Evolutionary conservation across 2,797 vertebrate genomes (phyloP), one percentile per base, ranked within the genome.

Genomic region (Micrastur ruficollis): DNA sequence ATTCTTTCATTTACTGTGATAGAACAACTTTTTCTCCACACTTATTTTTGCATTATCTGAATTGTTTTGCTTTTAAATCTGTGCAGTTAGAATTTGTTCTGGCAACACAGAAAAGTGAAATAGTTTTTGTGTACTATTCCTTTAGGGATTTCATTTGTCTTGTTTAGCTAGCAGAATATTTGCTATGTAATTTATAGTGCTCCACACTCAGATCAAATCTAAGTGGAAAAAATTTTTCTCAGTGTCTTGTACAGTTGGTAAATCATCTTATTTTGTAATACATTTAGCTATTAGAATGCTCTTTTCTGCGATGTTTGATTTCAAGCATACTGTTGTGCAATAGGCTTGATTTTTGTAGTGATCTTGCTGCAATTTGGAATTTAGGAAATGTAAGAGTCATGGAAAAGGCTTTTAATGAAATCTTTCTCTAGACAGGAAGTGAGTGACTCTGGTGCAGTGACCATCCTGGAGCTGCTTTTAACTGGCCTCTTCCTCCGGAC

Each of bases 201-300:
- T 96, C 86, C 93, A 38, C 71, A 36, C 95, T 96, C 87, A 44
- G 75, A 93, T 95, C 88, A 86, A 95, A 63, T 91, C 46, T 62
- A 91, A 93, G 81, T 62, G 75, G 73, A 76, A 84, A 91, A 97
- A 91, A 62, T 87, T 85, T 90, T 95, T 94, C 89, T 82, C 93
- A 20, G 84, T 78, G 50, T 44, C 90, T 73, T 23, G 61, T 52
- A 14, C 83, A 66, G 86, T 82, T 93, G 91, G 84, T 97, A 96
- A 97, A 96, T 89, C 81, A 80, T 50, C 72, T n/a, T 53, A 81
- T 87, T 96, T 94, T 95, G 95, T 93, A 96, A 96, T 40, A 36
- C 12, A 6, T 83, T 72, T 73, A 68, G 74, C 90, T 71, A 46
- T 61, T 42, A 74, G 90, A 74, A 62, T 53, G 81, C 79, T 74